Evolutionary conservation across 2,113 vertebrate genomes (phyloP).

Genomic region (Toxostoma redivivum): DNA sequence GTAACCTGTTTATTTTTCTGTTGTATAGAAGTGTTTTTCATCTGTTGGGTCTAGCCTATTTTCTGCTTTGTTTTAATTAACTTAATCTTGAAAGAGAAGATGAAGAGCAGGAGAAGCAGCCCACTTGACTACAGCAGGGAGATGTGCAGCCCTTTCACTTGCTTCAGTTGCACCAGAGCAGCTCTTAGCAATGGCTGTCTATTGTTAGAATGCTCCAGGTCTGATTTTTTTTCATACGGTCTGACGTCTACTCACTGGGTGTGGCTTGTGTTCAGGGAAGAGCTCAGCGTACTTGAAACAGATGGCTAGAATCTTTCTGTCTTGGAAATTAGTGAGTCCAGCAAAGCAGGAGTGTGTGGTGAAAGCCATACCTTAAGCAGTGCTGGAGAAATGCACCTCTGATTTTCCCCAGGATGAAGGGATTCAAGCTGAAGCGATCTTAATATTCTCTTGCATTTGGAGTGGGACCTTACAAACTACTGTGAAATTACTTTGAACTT

Average conservation of each 20-base stretch:
- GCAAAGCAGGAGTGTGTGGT: background rate
- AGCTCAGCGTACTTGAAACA: background rate
- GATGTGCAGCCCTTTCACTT: background rate
- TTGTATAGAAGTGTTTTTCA: fast-evolving
- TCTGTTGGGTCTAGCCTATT: background rate
- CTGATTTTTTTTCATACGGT: background rate
- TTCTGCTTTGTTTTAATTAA: background rate
- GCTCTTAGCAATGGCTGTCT: fast-evolving
- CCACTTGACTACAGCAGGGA: background rate
- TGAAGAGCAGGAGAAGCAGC: background rate
- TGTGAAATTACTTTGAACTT: background rate
- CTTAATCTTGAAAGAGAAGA: background rate
- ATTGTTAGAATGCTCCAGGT: background rate
- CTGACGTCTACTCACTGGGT: background rate
- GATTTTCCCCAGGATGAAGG: background rate
- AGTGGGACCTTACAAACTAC: background rate
- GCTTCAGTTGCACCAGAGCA: background rate
- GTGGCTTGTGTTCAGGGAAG: background rate
- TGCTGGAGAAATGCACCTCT: background rate
- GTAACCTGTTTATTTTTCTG: background rate
- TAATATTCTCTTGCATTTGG: background rate
- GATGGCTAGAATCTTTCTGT: background rate
- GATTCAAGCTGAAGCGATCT: background rate
- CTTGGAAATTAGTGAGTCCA: background rate
- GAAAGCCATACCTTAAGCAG: background rate